Percentiles rank a stretch among this genome's conserved stretches.
These are phyloP conservation scores for Callaeas wilsoni DNA, from an alignment of 2,113 vertebrate genomes.

Conservation along the genomic window DNA sequence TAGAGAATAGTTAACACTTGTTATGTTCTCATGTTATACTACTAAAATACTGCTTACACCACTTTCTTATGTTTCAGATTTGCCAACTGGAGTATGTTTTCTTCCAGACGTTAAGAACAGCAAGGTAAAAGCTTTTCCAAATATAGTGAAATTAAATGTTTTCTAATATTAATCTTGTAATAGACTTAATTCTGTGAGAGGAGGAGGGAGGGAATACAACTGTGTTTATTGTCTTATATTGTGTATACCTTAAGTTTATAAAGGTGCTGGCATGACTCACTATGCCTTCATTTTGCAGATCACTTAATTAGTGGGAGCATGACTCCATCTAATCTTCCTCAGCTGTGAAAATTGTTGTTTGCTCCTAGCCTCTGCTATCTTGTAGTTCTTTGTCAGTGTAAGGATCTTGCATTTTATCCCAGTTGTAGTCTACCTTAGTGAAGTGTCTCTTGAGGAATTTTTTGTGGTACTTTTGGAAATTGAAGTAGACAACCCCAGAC, in stretches of 20 bases:
- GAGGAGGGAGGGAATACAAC: not conserved
- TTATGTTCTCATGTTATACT: not conserved
- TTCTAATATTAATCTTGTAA: not conserved
- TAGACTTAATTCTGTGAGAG: not conserved
- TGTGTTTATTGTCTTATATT: not conserved
- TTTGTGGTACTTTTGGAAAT: not conserved
- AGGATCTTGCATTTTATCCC: not conserved
- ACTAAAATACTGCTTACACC: not conserved
- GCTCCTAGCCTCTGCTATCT: not conserved
- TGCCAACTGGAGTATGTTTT: slow-evolving; percentile 69
- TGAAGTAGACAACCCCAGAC: not conserved
- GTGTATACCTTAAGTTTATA: not conserved
- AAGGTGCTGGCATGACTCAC: not conserved
- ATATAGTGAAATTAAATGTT: not conserved
- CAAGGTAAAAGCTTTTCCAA: slow-evolving; percentile 55
- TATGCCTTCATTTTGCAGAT: not conserved
- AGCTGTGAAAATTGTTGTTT: not conserved
- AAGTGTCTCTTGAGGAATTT: not conserved
- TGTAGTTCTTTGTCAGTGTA: not conserved
- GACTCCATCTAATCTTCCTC: not conserved
- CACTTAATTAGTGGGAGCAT: not conserved
- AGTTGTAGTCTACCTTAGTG: not conserved
- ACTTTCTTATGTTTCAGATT: slow-evolving; percentile 65
- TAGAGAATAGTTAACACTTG: not conserved
- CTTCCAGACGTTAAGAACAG: slow-evolving; percentile 65